Percentiles rank a stretch among this genome's conserved stretches.
These are phyloP conservation scores for Penaeus vannamei DNA, from an alignment of 1,140 invertebrate species.

Conservation along the genomic window DNA sequence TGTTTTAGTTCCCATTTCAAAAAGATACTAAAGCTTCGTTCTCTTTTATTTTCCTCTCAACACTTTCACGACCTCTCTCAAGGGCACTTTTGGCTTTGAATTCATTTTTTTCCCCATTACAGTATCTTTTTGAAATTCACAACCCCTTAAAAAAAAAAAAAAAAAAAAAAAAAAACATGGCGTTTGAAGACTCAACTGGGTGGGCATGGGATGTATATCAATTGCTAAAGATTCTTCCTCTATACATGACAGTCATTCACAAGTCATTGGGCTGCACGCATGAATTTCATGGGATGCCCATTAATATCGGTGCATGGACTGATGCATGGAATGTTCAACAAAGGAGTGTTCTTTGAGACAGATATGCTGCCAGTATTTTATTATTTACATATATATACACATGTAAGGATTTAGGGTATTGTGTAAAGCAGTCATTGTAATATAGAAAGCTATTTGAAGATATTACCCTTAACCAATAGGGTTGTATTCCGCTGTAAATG, in stretches of 20 bases:
- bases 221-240: too few species aligned
- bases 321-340: slow-evolving; percentile 66
- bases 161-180: neutral
- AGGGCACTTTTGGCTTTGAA: neutral
- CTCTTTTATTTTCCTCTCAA: neutral
- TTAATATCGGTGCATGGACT: slow-evolving; percentile 55
- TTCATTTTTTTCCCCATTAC: too few species aligned
- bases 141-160: neutral
- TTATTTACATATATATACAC: slow-evolving; percentile 31
- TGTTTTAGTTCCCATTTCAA: neutral
- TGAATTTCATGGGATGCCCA: slow-evolving; percentile 47
- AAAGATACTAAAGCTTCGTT: slow-evolving; percentile 1
- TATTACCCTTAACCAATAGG: too few species aligned
- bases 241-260: too few species aligned
- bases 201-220: too few species aligned
- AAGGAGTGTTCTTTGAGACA: slow-evolving; percentile 66
- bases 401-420: slow-evolving; percentile 1
- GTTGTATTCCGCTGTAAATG: too few species aligned
- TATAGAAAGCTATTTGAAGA: too few species aligned
- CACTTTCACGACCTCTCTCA: neutral
- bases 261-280: slow-evolving; percentile 36
- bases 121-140: slow-evolving; percentile 25
- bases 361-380: slow-evolving; percentile 49
- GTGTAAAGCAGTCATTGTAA: too few species aligned
- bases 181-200: slow-evolving; percentile 6